phyloP scores from a whole-genome alignment of 2,797 vertebrate genomes.

The Syndactyla subalaris region DNA sequence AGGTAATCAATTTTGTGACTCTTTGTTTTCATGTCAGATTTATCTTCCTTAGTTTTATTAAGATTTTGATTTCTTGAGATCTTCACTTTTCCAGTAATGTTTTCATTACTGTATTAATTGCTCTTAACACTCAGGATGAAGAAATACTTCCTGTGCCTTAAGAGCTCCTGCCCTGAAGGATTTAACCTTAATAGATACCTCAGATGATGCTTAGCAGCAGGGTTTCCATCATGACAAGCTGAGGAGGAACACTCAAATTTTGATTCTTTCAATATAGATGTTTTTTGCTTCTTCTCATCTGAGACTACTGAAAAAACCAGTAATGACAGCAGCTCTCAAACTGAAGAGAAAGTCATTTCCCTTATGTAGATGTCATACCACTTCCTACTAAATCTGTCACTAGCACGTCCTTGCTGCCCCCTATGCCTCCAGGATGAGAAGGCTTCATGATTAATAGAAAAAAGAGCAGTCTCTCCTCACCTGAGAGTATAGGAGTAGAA shows the following conservation, averaged over 20 bases:
- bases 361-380: not conserved
- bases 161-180: not conserved
- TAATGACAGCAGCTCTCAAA: not conserved
- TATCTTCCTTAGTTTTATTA: not conserved
- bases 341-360: not conserved
- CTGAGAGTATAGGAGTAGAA: not conserved
- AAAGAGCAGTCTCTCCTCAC: not conserved
- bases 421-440: not conserved
- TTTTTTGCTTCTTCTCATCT: not conserved
- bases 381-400: not conserved
- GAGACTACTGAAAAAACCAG: not conserved
- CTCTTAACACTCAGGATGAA: not conserved
- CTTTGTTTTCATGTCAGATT: not conserved
- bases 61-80: not conserved
- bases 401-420: not conserved
- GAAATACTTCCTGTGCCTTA: not conserved
- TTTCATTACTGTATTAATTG: not conserved
- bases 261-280: not conserved
- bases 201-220: not conserved
- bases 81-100: not conserved
- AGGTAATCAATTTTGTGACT: not conserved
- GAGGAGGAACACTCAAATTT: not conserved
- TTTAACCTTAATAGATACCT: not conserved
- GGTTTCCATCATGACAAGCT: not conserved
- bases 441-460: not conserved